Base-by-base conservation (phyloP, 2,888 invertebrate species). In the Caenorhabditis afra region DNA sequence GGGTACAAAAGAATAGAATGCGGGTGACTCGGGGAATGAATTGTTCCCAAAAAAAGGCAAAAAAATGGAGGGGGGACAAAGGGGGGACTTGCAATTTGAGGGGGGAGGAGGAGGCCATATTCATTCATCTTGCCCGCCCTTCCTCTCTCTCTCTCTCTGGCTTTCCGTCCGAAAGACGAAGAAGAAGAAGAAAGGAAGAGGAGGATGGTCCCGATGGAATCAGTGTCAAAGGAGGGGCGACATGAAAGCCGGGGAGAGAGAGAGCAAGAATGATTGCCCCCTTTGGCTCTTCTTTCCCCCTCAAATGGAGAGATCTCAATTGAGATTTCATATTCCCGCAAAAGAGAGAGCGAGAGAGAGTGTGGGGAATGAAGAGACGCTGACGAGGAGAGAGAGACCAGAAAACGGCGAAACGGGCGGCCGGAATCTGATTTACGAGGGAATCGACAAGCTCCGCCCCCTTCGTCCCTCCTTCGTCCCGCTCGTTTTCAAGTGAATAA, bases 361-460 rank as follows among this genome's bases (percentile, higher is more conserved):
- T 58, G 41, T 11, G 18, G 3, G 39, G 16, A 45, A 52, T 20
- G 47, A 37, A 47, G 70, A 61, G 61, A 70, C 62, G 53, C 53
- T 61, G 61, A 62, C 8, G 37, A n/a, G n/a, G 20, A 22, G 52
- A 59, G 68, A 68, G 59, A 68, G 68, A 59, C n/a, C n/a, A n/a
- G n/a, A n/a, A n/a, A n/a, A 52, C 58, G 59, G 37, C 22, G 50
- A 35, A 53, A 53, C 52, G 62, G 47, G 64, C 35, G 73, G 73
- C 64, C 58, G 64, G 64, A 73, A 73, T 73, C 73, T 73, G 73
- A 71, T 71, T 71, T 64, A 71, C 52, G 61, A 73, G 71, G n/a
- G n/a, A n/a, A n/a, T n/a, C n/a, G n/a, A n/a, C n/a, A n/a, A n/a
- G 57, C 49, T 71, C 41, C 14, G 41, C 18, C 53, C 20, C 3